Evolutionary conservation across 1,140 invertebrate genomes (phyloP).

Genomic region (Drosophila pseudoobscura): DNA sequence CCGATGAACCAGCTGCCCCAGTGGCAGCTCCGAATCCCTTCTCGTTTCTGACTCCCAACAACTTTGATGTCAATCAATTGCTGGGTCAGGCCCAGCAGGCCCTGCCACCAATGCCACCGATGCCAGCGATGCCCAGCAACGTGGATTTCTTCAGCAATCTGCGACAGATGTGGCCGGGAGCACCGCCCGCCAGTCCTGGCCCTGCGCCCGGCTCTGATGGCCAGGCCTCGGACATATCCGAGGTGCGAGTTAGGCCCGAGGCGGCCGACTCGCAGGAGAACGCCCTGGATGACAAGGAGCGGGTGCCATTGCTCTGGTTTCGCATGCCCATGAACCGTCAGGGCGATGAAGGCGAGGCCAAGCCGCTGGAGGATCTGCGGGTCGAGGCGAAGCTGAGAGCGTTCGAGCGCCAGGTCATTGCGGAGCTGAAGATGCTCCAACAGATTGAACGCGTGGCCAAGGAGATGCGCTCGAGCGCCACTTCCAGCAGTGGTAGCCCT

Average conservation of each 20-base stretch:
- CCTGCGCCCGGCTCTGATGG: not conserved
- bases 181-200: not conserved
- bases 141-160: slow-evolving; percentile 36
- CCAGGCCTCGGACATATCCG: slow-evolving; percentile 69
- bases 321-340: slow-evolving; percentile 35
- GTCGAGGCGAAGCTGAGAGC: slow-evolving; percentile 61
- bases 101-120: slow-evolving; percentile 4
- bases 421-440: slow-evolving; percentile 65
- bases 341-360: not conserved
- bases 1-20: slow-evolving; percentile 12
- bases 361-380: slow-evolving; percentile 41
- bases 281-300: slow-evolving; percentile 25
- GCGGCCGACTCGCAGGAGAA: slow-evolving; percentile 2
- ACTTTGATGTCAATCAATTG: too few species aligned
- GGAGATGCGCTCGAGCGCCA: slow-evolving; percentile 55
- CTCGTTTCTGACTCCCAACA: not conserved
- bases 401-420: slow-evolving; percentile 73
- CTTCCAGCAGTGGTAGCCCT: slow-evolving; percentile 6
- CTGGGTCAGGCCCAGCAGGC: slow-evolving; percentile 13
- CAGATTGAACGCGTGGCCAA: slow-evolving; percentile 71
- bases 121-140: slow-evolving; percentile 1
- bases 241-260: slow-evolving; percentile 70
- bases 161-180: slow-evolving; percentile 34
- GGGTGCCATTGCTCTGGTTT: slow-evolving; percentile 61
- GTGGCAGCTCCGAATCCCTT: not conserved